A percentile compares a stretch with the other conserved stretches of the same genome.
phyloP scores from a whole-genome alignment of 1,140 invertebrate genomes.

The Anagrus nilaparvatae region DNA sequence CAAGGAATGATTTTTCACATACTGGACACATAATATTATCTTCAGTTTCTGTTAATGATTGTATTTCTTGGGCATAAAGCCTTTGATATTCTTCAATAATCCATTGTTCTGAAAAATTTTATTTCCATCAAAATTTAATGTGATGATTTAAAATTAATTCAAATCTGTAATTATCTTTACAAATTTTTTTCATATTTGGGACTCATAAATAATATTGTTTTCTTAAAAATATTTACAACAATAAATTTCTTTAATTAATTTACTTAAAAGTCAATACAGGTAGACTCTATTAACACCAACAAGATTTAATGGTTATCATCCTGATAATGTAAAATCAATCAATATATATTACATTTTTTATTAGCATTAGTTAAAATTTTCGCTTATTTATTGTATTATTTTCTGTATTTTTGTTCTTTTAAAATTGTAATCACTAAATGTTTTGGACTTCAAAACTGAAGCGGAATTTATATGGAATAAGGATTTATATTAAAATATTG shows the following conservation, averaged over 20 bases:
- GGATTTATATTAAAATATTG: too few species aligned
- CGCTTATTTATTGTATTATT: neutral
- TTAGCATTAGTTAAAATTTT: neutral
- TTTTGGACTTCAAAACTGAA: too few species aligned
- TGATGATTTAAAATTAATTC: neutral
- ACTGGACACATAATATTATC: slow-evolving; percentile 29
- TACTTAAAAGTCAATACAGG: too few species aligned
- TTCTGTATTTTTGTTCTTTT: neutral
- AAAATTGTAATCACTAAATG: neutral
- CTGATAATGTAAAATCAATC: too few species aligned
- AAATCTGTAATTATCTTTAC: neutral
- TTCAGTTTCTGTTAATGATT: slow-evolving; percentile 17
- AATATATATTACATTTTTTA: too few species aligned
- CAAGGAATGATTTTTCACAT: slow-evolving; percentile 26
- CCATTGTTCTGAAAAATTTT: slow-evolving; percentile 32
- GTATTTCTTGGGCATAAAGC: slow-evolving; percentile 26
- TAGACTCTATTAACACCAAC: too few species aligned
- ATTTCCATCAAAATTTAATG: slow-evolving; percentile 3
- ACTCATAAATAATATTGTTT: too few species aligned
- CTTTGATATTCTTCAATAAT: slow-evolving; percentile 35
- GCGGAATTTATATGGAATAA: too few species aligned
- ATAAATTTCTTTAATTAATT: too few species aligned
- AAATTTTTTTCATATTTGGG: slow-evolving; percentile 8
- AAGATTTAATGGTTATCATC: too few species aligned
- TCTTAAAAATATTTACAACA: too few species aligned